Evolutionary conservation across 2,888 invertebrate genomes (phyloP), one percentile per base, ranked within the genome.

Genomic region (Pammene aurita): DNA sequence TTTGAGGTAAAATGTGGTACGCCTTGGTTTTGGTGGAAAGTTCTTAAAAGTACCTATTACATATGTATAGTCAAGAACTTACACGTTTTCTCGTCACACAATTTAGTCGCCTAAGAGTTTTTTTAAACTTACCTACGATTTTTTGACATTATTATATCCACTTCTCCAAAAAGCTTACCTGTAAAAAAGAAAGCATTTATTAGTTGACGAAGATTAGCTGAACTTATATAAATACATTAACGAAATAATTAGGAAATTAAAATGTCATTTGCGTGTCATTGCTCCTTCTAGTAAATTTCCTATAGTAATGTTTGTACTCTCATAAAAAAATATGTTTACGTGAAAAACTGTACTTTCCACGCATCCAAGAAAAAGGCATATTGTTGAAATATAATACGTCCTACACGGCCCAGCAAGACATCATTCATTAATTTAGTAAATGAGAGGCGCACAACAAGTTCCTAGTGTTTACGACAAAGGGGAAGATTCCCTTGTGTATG

Each of bases 351-450:
- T 42, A 44, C 42, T 64, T 46, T 52, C 58, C 54, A 44, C 58
- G 38, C 54, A 52, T 57, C 56, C 14, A 14, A 16, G 64, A 58
- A 44, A 58, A 54, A 9, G 14, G 10, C 41, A 46, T 58, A 58
- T 60, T 68, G 38, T 35, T 57, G 68, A 38, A 68, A 68, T 26
- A 9, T 38, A 38, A 68, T 38, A 52, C 58, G 38, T 44, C 50
- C 57, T 44, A 18, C 63, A 38, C 48, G 56, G 11, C 67, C 11
- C 67, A 44, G 63, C 58, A 52, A 38, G 63, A 35, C 64, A 26
- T 64, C 41, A 46, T 56, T 55, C 13, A 68, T 64, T 64, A 64
- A 68, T 54, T 64, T 65, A 60, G 34, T 60, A 50, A 54, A 60
- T 60, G 58, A 64, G 46, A 38, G 52, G 41, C 54, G 50, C 56